These are phyloP conservation scores for Bugula neritina DNA, from an alignment of 2,888 invertebrate species.

Conservation along the genomic window DNA sequence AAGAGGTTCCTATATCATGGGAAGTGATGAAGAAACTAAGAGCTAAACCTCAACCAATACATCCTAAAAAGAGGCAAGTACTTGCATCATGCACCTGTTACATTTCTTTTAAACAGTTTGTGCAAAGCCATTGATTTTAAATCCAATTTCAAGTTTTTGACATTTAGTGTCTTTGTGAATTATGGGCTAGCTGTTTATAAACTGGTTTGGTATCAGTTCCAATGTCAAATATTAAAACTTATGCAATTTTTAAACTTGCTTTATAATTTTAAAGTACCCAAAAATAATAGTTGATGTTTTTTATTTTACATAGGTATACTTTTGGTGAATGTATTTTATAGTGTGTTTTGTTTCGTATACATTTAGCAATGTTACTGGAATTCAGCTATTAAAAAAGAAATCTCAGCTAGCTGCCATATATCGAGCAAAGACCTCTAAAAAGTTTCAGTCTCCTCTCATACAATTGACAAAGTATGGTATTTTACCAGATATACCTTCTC, in stretches of 20 bases:
- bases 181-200: too few species aligned
- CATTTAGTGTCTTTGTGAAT: too few species aligned
- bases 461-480: not conserved
- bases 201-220: too few species aligned
- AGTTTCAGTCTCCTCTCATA: not conserved
- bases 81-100: too few species aligned
- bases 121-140: too few species aligned
- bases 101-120: too few species aligned
- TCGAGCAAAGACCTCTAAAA: not conserved
- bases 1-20: not conserved
- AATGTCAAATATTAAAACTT: too few species aligned
- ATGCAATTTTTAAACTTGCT: too few species aligned
- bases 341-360: not conserved
- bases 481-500: not conserved
- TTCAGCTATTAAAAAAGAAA: not conserved
- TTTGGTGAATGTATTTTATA: not conserved
- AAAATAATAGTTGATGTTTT: not conserved
- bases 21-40: conserved; percentile 13
- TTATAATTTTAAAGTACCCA: not conserved
- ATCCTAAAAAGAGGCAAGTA: too few species aligned
- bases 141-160: too few species aligned
- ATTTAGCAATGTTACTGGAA: not conserved
- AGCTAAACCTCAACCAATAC: not conserved
- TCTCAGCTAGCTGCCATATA: not conserved
- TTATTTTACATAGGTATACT: not conserved